phyloP scores from a whole-genome alignment of 2,113 vertebrate genomes.

The Bubo blakistoni region DNA sequence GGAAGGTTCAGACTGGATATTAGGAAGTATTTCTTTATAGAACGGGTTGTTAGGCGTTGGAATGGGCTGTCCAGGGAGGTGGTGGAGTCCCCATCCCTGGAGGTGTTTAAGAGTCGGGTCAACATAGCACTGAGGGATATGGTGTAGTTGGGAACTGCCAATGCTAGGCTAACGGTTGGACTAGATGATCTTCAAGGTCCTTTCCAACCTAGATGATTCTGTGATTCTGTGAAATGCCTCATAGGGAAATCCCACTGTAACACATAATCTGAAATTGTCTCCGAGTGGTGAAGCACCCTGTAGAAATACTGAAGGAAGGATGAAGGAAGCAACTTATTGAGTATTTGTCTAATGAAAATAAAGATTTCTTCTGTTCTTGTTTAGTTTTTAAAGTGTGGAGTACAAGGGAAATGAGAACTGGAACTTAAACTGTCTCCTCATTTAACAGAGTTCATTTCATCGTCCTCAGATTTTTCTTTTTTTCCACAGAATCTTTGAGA shows the following conservation, averaged over 20 bases:
- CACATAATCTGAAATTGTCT: neutral
- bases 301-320: neutral
- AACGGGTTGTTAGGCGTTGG: too few relatives aligned
- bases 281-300: neutral
- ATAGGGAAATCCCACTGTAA: neutral
- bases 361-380: neutral
- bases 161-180: too few relatives aligned
- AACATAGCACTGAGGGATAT: too few relatives aligned
- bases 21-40: too few relatives aligned
- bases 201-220: too few relatives aligned
- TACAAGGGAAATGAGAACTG: neutral
- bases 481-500: neutral
- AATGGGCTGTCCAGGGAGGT: too few relatives aligned
- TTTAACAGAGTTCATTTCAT: neutral
- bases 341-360: neutral
- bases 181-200: too few relatives aligned
- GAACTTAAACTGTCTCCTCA: neutral
- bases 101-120: too few relatives aligned
- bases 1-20: too few relatives aligned
- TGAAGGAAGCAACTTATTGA: neutral
- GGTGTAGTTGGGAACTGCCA: too few relatives aligned
- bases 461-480: neutral
- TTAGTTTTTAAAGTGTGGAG: neutral
- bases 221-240: too few relatives aligned
- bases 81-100: too few relatives aligned